Percentiles rank a stretch among this genome's conserved stretches.
Conservation (phyloP, 2,888 invertebrate species). For the Aleiodes testaceus region DNA sequence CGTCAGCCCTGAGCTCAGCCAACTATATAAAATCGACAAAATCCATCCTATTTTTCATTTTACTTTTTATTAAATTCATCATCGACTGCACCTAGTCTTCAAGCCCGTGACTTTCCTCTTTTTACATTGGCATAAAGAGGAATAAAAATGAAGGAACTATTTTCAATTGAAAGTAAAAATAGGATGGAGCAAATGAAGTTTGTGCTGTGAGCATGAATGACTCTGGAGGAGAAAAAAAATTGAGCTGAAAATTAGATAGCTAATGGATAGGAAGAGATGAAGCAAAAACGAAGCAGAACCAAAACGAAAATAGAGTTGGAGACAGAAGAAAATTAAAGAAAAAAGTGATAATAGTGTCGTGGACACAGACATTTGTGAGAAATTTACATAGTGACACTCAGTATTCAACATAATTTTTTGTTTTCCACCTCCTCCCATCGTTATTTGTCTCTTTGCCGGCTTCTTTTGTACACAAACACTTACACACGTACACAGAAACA, state of each 20-base stretch:
- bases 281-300: not conserved
- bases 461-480: not conserved
- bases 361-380: slow-evolving; percentile 19
- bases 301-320: slow-evolving; percentile 4
- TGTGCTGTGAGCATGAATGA: slow-evolving; percentile 1
- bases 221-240: not conserved
- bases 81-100: slow-evolving; percentile 46
- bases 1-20: slow-evolving; percentile 83
- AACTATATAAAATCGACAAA: slow-evolving; percentile 64
- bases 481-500: slow-evolving; percentile 1
- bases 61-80: slow-evolving; percentile 58
- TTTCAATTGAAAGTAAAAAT: slow-evolving; percentile 2
- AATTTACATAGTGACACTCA: slow-evolving; percentile 39
- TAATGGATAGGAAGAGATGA: slow-evolving; percentile 8
- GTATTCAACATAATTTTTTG: slow-evolving; percentile 35
- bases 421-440: slow-evolving; percentile 11
- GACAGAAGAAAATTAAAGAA: slow-evolving; percentile 13
- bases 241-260: slow-evolving; percentile 16
- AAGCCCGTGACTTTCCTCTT: too few species aligned
- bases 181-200: not conserved
- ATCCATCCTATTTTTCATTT: slow-evolving; percentile 60
- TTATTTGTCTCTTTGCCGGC: slow-evolving; percentile 4
- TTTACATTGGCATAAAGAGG: not conserved
- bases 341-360: slow-evolving; percentile 29
- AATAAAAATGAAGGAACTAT: slow-evolving; percentile 6